Evolutionary conservation across 2,113 vertebrate genomes (phyloP).

Genomic region (Chelonoidis abingdonii): DNA sequence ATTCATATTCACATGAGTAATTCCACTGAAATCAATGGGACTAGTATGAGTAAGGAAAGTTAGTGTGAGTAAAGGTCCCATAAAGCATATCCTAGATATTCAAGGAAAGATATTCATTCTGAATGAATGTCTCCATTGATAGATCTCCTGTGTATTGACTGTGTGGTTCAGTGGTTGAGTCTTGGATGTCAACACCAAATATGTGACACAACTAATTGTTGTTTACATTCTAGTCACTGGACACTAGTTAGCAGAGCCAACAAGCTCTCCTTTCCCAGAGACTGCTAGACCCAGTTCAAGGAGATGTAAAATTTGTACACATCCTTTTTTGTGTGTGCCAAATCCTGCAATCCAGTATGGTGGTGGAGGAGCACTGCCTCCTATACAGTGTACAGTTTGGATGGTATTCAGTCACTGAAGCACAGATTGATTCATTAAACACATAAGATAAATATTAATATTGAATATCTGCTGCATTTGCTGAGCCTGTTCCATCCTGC

Average conservation of each 20-base stretch:
- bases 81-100: not conserved
- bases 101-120: not conserved
- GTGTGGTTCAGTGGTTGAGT: not conserved
- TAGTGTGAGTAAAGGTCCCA: not conserved
- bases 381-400: not conserved
- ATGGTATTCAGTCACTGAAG: not conserved
- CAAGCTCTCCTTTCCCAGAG: not conserved
- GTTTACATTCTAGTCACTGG: not conserved
- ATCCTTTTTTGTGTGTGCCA: not conserved
- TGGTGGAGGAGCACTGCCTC: not conserved
- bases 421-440: not conserved
- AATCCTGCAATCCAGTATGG: not conserved
- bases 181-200: not conserved
- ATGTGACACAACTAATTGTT: not conserved
- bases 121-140: not conserved
- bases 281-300: not conserved
- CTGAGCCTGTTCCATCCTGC: not conserved
- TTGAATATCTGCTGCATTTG: not conserved
- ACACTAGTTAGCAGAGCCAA: not conserved
- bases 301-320: not conserved
- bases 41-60: not conserved
- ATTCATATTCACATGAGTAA: not conserved
- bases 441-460: not conserved
- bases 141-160: not conserved
- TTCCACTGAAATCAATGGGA: not conserved